These are phyloP conservation scores for Linurgus olivaceus DNA, from an alignment of 2,797 vertebrate genomes.

Conservation along the genomic window DNA sequence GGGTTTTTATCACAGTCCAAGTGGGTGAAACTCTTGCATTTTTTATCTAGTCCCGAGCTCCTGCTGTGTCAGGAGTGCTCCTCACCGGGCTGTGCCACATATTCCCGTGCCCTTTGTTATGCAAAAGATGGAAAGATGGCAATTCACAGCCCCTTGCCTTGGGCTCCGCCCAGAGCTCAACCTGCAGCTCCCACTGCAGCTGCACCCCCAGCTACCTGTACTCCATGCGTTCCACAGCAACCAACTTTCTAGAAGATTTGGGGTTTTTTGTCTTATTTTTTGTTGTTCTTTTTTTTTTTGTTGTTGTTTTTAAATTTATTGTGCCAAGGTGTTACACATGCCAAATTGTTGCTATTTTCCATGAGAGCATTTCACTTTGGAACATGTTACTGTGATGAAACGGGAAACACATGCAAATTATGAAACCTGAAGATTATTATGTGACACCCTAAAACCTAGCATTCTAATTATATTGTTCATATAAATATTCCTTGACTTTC, in stretches of 20 bases:
- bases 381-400: background rate
- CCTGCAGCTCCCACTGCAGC: background rate
- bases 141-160: accelerated
- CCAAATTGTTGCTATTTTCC: background rate
- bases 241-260: background rate
- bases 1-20: background rate
- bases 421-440: background rate
- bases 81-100: background rate
- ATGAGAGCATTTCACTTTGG: background rate
- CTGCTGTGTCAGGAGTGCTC: accelerated
- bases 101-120: accelerated
- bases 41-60: background rate
- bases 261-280: no score
- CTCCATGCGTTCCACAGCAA: background rate
- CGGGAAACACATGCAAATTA: background rate
- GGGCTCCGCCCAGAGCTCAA: background rate
- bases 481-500: background rate
- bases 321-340: background rate
- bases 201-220: background rate
- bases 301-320: background rate
- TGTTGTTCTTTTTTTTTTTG: background rate
- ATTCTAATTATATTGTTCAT: background rate
- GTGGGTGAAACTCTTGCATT: accelerated
- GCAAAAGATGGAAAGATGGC: background rate
- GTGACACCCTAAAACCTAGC: background rate